Evolutionary conservation across 2,113 vertebrate genomes (phyloP).

Genomic region (Oreotragus oreotragus): DNA sequence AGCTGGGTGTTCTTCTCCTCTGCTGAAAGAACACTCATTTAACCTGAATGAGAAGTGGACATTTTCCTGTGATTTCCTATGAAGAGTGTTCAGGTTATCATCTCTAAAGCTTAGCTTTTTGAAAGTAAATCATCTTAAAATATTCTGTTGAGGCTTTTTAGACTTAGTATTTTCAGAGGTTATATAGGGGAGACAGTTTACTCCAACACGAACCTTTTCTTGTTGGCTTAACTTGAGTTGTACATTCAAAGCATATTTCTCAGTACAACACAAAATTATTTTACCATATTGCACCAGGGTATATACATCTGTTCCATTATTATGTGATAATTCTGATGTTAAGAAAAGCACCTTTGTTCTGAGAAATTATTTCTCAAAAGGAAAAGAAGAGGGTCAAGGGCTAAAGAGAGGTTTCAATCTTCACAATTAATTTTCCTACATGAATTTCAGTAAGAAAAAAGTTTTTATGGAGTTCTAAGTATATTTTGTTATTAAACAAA

Average conservation of each 20-base stretch:
- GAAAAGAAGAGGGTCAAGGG: neutral
- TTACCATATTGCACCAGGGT: neutral
- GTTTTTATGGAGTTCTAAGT: neutral
- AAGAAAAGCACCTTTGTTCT: neutral
- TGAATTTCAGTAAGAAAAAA: neutral
- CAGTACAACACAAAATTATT: neutral
- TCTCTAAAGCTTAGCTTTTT: neutral
- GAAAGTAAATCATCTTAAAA: neutral
- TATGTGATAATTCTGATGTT: neutral
- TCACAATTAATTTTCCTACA: neutral
- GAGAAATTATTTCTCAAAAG: neutral
- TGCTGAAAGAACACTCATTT: neutral
- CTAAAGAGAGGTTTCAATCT: neutral
- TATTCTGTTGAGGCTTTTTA: neutral
- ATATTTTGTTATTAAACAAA: conserved; percentile 24
- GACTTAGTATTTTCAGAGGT: neutral
- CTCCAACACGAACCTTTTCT: neutral
- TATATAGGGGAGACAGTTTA: neutral
- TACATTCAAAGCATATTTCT: neutral
- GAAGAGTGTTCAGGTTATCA: neutral
- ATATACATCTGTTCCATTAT: neutral
- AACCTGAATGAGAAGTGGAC: neutral
- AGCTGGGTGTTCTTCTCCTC: neutral
- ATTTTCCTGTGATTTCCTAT: neutral
- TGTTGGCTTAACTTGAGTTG: neutral